Percentiles rank a stretch among this genome's conserved stretches.
phyloP scores from a whole-genome alignment of 2,113 vertebrate genomes.

The Pelodiscus sinensis region DNA sequence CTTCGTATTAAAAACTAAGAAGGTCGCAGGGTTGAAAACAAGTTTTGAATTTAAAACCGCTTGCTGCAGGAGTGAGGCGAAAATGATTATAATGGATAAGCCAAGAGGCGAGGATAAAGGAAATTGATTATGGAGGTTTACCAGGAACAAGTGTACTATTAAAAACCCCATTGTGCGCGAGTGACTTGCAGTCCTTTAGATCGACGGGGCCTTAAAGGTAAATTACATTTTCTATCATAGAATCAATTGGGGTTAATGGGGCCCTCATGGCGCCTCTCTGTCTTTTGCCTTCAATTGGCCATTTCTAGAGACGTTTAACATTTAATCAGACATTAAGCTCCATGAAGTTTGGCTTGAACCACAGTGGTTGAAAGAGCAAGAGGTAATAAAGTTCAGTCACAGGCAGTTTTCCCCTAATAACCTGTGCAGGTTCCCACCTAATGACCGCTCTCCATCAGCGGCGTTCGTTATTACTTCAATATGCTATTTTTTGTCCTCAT shows the following conservation, averaged over 20 bases:
- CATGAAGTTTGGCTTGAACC: neutral
- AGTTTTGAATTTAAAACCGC: conserved; percentile 44
- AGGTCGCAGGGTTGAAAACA: conserved; percentile 46
- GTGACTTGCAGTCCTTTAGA: conserved; percentile 43
- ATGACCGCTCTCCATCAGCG: neutral
- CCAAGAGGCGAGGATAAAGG: conserved; percentile 21
- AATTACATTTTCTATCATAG: conserved; percentile 53
- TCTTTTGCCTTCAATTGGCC: neutral
- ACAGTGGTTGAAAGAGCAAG: conserved; percentile 8
- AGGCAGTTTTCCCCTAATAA: neutral
- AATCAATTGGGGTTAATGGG: conserved; percentile 42
- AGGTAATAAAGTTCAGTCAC: conserved; percentile 8
- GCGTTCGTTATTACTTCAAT: neutral
- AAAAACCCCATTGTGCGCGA: conserved; percentile 45
- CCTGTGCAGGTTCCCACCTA: neutral
- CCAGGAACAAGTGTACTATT: conserved; percentile 48
- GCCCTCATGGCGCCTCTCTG: neutral
- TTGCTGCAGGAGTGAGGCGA: neutral
- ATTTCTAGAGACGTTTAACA: conserved; percentile 5
- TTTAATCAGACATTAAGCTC: conserved; percentile 20
- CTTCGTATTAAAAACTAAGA: neutral
- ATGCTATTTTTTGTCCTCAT: neutral
- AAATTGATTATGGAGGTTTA: conserved; percentile 65
- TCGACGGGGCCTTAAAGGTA: conserved; percentile 47
- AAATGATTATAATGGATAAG: conserved; percentile 33